Base-by-base conservation (phyloP, 2,888 invertebrate species). In the Lordiphosa andalusiaca region DNA sequence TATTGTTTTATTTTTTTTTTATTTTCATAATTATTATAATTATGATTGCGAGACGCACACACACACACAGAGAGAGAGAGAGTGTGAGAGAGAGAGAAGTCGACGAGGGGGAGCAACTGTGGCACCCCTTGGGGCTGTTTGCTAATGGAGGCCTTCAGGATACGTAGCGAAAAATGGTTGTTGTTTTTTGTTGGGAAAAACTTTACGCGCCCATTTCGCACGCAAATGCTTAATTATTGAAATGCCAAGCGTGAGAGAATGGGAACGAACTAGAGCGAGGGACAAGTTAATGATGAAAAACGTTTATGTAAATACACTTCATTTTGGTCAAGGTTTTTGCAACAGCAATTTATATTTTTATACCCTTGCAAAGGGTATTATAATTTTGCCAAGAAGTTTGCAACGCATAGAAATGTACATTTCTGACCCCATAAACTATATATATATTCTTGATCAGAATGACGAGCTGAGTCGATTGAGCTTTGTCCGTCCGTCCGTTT, bases 1-100 rank as follows among this genome's bases (percentile, higher is more conserved):
- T 71, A 77, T 71, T 71, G 71, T 76, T 76, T 66, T 66, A 30
- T 76, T n/a, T 33, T 36, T 33, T 36, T 35, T 16, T 1, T 16
- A n/a, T 40, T 23, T 47, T 33, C 35, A 69, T 73, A 76, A 72
- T 71, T 76, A 76, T 76, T 56, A 76, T 69, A 76, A 73, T 71
- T 73, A 70, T 69, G 61, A 66, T 57, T 75, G 73, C 69, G 49
- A 72, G 57, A 47, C 23, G 23, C 42, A 57, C 42, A 42, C 30
- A 6, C 12, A 9, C 13, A 12, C 30, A 10, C 19, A 16, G 10
- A 23, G 35, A 16, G 7, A 10, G 37, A 38, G 21, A 23, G 36
- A 6, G 40, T 3, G 9, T 10, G 37, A 23, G 23, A 4, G 21
- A 21, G 21, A 3, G 39, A 19, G 38, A n/a, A n/a, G 7, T 13